A percentile compares a stretch with the other conserved stretches of the same genome.
phyloP scores from a whole-genome alignment of 2,888 invertebrate genomes.

The Blomia tropicalis region DNA sequence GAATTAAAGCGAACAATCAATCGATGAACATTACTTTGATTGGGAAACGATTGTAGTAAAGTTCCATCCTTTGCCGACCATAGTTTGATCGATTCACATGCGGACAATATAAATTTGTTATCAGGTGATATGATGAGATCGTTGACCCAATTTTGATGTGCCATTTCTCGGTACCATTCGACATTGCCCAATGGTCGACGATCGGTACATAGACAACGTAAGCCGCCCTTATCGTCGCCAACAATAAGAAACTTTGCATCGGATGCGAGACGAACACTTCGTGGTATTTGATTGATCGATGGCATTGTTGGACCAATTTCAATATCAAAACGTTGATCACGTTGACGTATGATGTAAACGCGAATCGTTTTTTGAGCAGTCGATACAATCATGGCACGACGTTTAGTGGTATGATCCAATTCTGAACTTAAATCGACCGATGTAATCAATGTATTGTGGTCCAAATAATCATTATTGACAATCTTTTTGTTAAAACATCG shows the following conservation, averaged over 20 bases:
- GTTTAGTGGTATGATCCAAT: not conserved
- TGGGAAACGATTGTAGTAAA: conserved; percentile 36
- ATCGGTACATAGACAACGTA: not conserved
- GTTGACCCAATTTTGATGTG: conserved; percentile 23
- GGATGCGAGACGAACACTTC: conserved; percentile 30
- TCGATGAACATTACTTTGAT: conserved; percentile 33
- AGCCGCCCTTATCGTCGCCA: conserved; percentile 46
- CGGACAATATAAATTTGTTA: conserved; percentile 19
- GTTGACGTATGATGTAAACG: not conserved
- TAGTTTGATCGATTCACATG: conserved; percentile 25
- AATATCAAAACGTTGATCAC: not conserved
- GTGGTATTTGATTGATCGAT: not conserved
- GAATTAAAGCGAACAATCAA: conserved; percentile 5
- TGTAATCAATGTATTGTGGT: not conserved
- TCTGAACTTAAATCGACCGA: not conserved
- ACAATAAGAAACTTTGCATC: conserved; percentile 46
- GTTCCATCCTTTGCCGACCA: conserved; percentile 29
- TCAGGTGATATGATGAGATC: conserved; percentile 26
- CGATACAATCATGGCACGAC: not conserved
- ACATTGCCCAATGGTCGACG: not conserved
- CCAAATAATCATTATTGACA: not conserved
- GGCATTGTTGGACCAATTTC: not conserved
- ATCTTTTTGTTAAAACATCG: not conserved
- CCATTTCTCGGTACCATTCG: not conserved
- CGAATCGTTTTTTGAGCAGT: not conserved